Conservation (phyloP, 1,140 invertebrate species). For the Pogonomyrmex californicus region DNA sequence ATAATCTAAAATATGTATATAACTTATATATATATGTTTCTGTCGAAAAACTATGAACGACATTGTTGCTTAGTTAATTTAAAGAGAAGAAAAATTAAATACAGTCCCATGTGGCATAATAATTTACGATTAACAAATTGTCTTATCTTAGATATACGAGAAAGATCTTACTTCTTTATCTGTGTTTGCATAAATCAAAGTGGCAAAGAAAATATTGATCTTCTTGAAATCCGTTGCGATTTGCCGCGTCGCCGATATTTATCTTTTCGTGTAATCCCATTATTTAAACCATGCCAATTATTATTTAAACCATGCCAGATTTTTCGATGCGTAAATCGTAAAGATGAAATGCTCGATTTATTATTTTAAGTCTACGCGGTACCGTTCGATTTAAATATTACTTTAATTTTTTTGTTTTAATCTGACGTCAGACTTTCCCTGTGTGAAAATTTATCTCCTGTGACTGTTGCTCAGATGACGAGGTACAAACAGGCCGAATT, state of each 20-base stretch:
- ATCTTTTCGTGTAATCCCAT: neutral
- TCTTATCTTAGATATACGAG: constrained; percentile 37
- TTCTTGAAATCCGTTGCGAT: neutral
- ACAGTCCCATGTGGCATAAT: neutral
- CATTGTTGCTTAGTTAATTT: neutral
- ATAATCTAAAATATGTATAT: too few species aligned
- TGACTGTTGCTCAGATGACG: constrained; percentile 91
- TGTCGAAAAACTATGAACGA: too few species aligned
- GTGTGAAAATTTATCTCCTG: neutral
- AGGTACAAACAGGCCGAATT: constrained; percentile 95
- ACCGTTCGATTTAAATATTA: neutral
- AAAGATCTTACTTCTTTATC: constrained; percentile 8
- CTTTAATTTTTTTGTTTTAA: neutral
- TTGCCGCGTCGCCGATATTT: neutral
- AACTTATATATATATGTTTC: too few species aligned
- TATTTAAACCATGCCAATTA: neutral
- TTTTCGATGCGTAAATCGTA: neutral
- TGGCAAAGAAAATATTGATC: constrained; percentile 25
- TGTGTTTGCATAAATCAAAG: constrained; percentile 14
- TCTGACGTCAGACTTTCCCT: neutral
- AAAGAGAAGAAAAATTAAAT: neutral
- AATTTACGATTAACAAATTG: constrained; percentile 34
- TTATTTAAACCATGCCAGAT: neutral
- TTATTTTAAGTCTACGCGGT: constrained; percentile 10
- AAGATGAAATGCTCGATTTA: neutral